These are phyloP conservation scores for Serripes groenlandicus DNA, from an alignment of 2,888 invertebrate genomes.

Conservation along the genomic window DNA sequence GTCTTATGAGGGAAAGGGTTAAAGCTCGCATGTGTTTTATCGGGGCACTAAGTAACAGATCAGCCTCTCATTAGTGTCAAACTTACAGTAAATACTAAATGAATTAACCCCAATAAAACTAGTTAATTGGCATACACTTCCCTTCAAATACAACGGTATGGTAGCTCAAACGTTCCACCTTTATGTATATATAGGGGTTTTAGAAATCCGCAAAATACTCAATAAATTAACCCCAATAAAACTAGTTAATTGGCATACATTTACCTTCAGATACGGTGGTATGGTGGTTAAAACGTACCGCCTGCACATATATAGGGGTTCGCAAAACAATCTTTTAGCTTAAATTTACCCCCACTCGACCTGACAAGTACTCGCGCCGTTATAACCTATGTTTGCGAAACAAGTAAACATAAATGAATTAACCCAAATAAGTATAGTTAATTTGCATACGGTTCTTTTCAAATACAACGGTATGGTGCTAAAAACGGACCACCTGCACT, in stretches of 20 bases:
- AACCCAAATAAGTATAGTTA: not conserved
- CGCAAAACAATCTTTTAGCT: constrained; percentile 4
- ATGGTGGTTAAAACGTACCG: too few species aligned
- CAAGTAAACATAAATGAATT: too few species aligned
- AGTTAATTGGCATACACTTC: constrained; percentile 1
- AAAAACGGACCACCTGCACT: too few species aligned
- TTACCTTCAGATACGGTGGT: not conserved
- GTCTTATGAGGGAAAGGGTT: too few species aligned
- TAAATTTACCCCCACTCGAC: too few species aligned
- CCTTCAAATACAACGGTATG: not conserved
- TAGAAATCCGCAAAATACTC: constrained; percentile 9
- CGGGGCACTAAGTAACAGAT: constrained; percentile 8
- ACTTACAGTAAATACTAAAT: constrained; percentile 9
- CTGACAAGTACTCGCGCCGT: too few species aligned
- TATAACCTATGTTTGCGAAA: too few species aligned
- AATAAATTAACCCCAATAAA: constrained; percentile 14
- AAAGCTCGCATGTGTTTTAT: constrained; percentile 19
- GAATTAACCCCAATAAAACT: constrained; percentile 8
- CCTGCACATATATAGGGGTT: too few species aligned
- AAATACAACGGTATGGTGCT: too few species aligned
- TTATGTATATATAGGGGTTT: too few species aligned
- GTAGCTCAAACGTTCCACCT: too few species aligned
- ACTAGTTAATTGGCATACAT: constrained; percentile 3
- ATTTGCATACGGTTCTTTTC: not conserved
- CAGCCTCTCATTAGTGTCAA: constrained; percentile 24